Evolutionary conservation across 1,140 invertebrate genomes (phyloP).

Genomic region (Calosoma granatense): DNA sequence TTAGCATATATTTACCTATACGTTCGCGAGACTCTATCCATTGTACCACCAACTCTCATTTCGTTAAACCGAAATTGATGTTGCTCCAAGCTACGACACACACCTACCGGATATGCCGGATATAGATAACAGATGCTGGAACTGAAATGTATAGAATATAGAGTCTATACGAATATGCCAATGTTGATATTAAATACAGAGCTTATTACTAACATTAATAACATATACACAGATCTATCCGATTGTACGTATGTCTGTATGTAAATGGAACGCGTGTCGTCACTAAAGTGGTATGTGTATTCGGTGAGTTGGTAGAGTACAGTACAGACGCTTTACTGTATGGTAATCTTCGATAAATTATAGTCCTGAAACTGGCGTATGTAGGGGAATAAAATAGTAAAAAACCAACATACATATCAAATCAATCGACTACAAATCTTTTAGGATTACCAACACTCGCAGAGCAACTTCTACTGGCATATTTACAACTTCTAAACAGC

Average conservation of each 20-base stretch:
- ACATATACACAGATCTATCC: too few species aligned
- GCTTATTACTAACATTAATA: too few species aligned
- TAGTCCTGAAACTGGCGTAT: not conserved
- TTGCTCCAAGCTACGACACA: not conserved
- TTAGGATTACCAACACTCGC: not conserved
- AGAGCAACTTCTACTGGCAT: not conserved
- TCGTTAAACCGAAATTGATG: not conserved
- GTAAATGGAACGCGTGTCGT: too few species aligned
- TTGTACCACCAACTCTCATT: too few species aligned
- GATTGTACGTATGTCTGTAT: too few species aligned
- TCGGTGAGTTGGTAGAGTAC: not conserved
- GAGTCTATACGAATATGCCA: not conserved
- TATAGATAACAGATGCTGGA: not conserved
- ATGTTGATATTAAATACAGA: not conserved
- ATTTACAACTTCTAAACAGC: not conserved
- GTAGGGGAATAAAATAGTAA: not conserved
- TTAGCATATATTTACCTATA: constrained; percentile 6
- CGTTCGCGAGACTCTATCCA: too few species aligned
- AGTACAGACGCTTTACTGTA: not conserved
- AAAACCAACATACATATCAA: constrained; percentile 4
- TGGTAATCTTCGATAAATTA: constrained; percentile 7
- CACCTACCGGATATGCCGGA: not conserved
- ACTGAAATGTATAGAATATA: not conserved
- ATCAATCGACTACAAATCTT: constrained; percentile 6
- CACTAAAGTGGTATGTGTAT: too few species aligned